Percentiles rank a stretch among this genome's conserved stretches.
Conservation (phyloP, 2,888 invertebrate species). For the Eueremaeus valkanovi region DNA sequence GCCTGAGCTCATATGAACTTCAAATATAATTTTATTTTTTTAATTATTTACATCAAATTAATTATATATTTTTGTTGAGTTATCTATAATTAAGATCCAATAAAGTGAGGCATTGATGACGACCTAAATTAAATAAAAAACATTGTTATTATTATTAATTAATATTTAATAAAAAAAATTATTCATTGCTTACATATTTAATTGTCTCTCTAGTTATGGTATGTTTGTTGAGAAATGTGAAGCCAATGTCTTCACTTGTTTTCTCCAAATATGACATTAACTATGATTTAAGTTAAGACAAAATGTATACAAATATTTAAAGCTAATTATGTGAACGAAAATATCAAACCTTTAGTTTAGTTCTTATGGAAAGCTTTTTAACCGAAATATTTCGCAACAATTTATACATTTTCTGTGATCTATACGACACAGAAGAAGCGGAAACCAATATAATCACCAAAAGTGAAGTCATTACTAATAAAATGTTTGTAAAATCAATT, state of each 20-base stretch:
- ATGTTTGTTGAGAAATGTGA: not conserved
- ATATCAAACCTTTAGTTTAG: constrained; percentile 7
- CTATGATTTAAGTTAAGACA: not conserved
- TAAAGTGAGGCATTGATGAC: not conserved
- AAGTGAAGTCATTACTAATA: not conserved
- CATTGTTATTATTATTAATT: not conserved
- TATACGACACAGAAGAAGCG: not conserved
- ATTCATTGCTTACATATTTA: not conserved
- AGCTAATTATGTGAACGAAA: not conserved
- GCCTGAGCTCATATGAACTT: no score
- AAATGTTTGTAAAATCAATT: not conserved
- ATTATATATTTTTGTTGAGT: no score
- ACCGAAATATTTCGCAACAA: not conserved
- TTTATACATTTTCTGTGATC: not conserved
- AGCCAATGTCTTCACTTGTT: not conserved
- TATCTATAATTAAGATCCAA: not conserved
- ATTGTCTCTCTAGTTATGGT: not conserved
- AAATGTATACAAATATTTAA: not conserved
- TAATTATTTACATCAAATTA: no score
- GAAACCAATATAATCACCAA: not conserved
- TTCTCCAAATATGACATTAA: not conserved
- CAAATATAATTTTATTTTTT: no score
- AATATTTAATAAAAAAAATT: not conserved
- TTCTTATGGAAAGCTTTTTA: not conserved
- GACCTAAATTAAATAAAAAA: not conserved